Conservation (phyloP, 2,888 invertebrate species). For the Volucella bombylans region DNA sequence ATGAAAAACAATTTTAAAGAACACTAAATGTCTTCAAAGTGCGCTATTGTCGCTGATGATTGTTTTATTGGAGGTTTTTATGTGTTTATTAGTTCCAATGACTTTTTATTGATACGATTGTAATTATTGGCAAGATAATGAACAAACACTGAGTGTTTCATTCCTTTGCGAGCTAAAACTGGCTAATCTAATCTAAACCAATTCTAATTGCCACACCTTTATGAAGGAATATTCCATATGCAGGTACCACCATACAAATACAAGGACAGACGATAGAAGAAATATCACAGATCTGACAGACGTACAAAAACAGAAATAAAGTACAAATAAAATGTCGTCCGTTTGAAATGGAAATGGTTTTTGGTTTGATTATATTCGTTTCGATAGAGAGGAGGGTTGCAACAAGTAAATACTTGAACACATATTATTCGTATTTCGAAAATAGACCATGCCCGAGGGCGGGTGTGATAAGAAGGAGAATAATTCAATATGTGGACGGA, state of each 20-base stretch:
- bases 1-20: not conserved
- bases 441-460: not conserved
- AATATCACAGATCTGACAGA: constrained; percentile 52
- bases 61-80: constrained; percentile 69
- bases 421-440: not conserved
- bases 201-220: constrained; percentile 70
- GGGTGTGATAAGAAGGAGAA: constrained; percentile 4
- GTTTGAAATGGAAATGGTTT: constrained; percentile 26
- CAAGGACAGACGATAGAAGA: constrained; percentile 12
- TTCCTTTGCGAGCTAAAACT: constrained; percentile 57
- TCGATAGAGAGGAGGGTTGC: constrained; percentile 27
- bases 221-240: constrained; percentile 10
- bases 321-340: constrained; percentile 15
- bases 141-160: constrained; percentile 33
- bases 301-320: not conserved
- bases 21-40: constrained; percentile 7
- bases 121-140: constrained; percentile 63
- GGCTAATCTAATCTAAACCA: constrained; percentile 72
- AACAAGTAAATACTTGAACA: constrained; percentile 18
- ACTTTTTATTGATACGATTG: constrained; percentile 66
- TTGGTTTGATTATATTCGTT: not conserved
- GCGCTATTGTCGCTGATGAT: constrained; percentile 61
- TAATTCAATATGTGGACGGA: not conserved
- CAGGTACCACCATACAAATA: not conserved
- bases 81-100: constrained; percentile 58